phyloP scores from a whole-genome alignment of 2,797 vertebrate species.

The Clarias fuscus region DNA sequence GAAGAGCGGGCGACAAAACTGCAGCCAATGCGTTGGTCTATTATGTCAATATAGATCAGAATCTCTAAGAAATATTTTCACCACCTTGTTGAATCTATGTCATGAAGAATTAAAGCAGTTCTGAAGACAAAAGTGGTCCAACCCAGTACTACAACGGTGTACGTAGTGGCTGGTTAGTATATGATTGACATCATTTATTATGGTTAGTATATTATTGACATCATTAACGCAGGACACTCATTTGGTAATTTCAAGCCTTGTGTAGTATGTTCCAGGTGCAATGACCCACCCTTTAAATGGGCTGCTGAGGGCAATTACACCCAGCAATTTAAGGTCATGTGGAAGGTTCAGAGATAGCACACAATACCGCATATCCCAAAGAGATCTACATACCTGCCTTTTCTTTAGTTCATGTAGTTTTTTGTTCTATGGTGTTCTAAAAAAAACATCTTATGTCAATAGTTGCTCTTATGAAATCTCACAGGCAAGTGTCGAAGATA shows the following conservation, averaged over 20 bases:
- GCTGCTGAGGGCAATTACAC: not conserved
- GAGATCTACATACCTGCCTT: not conserved
- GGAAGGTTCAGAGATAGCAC: not conserved
- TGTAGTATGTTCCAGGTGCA: constrained; percentile 12
- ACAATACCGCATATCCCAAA: not conserved
- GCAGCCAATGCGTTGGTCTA: no score
- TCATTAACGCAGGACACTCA: not conserved
- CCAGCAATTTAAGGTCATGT: not conserved
- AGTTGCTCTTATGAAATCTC: constrained; percentile 39
- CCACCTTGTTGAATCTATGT: no score
- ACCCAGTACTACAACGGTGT: no score
- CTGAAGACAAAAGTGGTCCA: no score
- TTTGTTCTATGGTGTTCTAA: not conserved
- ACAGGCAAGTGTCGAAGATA: constrained; percentile 86
- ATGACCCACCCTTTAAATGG: constrained; percentile 1
- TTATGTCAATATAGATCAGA: no score
- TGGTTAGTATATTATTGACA: not conserved
- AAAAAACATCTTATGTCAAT: constrained; percentile 38
- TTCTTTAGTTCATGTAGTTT: not conserved
- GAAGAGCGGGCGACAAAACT: no score
- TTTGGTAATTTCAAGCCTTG: not conserved
- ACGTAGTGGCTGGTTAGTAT: no score
- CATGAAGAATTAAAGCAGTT: no score
- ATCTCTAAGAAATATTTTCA: no score
- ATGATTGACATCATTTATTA: not conserved